These are phyloP conservation scores for Equus przewalskii DNA, from an alignment of 2,113 vertebrate species.

Conservation along the genomic window DNA sequence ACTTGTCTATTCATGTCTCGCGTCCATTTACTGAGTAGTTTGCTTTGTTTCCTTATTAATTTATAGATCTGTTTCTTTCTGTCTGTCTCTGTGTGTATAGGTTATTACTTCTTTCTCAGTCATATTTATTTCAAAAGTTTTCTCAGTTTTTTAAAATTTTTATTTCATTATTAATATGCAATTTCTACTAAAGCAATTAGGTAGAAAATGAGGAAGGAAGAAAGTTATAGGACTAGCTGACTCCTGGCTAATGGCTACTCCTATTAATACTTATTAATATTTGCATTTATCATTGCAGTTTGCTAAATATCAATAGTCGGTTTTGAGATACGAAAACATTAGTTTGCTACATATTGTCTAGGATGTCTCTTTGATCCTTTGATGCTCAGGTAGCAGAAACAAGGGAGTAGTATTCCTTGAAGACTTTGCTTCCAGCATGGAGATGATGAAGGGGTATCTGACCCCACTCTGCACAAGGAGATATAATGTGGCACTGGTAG, in stretches of 20 bases:
- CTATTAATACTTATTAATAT: neutral
- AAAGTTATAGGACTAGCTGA: neutral
- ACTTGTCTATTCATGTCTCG: neutral
- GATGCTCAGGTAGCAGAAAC: neutral
- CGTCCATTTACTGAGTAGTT: neutral
- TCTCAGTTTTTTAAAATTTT: neutral
- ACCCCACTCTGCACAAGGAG: neutral
- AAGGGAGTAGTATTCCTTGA: neutral
- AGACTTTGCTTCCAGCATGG: neutral
- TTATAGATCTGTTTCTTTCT: neutral
- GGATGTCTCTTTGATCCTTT: neutral
- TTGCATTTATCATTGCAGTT: neutral
- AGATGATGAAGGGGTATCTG: neutral
- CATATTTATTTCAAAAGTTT: neutral
- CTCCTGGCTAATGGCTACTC: neutral
- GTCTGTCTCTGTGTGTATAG: neutral
- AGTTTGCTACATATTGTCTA: neutral
- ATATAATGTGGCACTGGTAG: neutral
- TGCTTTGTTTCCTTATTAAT: neutral
- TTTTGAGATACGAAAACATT: neutral
- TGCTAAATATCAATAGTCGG: neutral
- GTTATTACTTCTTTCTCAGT: neutral
- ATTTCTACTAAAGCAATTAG: neutral
- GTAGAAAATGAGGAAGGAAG: neutral
- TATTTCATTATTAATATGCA: neutral